A percentile compares a stretch with the other conserved stretches of the same genome.
phyloP scores from a whole-genome alignment of 1,140 invertebrate species.

The Cotesia vestalis region DNA sequence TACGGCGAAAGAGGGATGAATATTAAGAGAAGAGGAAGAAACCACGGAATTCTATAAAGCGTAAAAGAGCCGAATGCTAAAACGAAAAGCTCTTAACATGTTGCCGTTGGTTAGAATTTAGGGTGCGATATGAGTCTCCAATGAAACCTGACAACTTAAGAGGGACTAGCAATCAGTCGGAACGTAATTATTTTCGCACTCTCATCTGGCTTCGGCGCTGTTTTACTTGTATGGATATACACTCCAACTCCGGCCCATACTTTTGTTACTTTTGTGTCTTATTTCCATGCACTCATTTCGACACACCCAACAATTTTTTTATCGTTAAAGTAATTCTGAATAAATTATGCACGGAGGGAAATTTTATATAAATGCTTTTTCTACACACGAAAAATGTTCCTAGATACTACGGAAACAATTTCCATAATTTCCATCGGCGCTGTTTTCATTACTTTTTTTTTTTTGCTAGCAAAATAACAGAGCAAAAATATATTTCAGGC shows the following conservation, averaged over 20 bases:
- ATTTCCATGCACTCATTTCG: no score
- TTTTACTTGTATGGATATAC: not conserved
- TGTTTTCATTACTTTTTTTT: no score
- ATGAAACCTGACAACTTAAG: conserved; percentile 55
- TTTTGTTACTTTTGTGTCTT: no score
- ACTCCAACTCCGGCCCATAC: not conserved
- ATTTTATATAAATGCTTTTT: no score
- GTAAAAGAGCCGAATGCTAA: conserved; percentile 41
- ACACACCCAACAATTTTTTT: no score
- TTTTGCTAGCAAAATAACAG: no score
- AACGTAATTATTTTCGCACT: conserved; percentile 52
- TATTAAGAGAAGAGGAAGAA: conserved; percentile 23
- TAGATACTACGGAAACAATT: no score
- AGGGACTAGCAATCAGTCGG: conserved; percentile 48
- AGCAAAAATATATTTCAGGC: no score
- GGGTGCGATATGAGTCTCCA: conserved; percentile 26
- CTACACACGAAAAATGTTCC: no score
- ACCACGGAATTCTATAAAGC: conserved; percentile 45
- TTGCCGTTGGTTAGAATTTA: conserved; percentile 48
- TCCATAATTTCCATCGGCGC: no score
- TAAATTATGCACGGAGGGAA: no score
- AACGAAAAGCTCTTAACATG: conserved; percentile 56
- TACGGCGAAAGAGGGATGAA: not conserved
- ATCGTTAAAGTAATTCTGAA: no score
- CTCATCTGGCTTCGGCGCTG: not conserved